A percentile compares a stretch with the other conserved stretches of the same genome.
Conservation (phyloP, 2,888 invertebrate species). For the Cataglyphis livida region DNA sequence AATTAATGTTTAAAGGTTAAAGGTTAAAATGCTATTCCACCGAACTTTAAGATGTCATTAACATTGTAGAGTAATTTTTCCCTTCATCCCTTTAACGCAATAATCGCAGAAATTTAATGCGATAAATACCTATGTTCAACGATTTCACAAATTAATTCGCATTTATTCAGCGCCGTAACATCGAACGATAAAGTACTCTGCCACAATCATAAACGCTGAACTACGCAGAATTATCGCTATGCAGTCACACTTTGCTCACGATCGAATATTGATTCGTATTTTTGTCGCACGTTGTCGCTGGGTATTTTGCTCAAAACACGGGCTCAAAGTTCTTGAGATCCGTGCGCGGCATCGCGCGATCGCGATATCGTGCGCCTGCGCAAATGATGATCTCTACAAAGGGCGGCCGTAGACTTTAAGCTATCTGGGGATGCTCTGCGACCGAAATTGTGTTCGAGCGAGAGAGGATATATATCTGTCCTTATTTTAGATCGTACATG, state of each 20-base stretch:
- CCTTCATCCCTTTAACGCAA: background rate
- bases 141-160: conserved; percentile 1
- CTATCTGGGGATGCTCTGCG: no score
- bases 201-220: background rate
- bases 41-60: background rate
- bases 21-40: conserved; percentile 23
- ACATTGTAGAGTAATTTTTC: background rate
- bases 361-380: no score
- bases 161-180: background rate
- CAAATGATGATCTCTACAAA: no score
- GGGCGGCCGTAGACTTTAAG: no score
- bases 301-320: no score
- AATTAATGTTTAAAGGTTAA: background rate
- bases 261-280: background rate
- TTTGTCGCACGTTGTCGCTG: background rate
- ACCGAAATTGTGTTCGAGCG: no score
- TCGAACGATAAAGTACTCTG: background rate
- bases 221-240: background rate
- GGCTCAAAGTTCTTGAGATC: no score
- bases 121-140: conserved; percentile 9
- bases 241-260: background rate
- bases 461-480: no score
- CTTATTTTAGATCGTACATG: no score
- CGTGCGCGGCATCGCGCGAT: no score
- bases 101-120: background rate